phyloP scores from a whole-genome alignment of 2,888 invertebrate genomes.

The Ichneumoninae sp. region DNA sequence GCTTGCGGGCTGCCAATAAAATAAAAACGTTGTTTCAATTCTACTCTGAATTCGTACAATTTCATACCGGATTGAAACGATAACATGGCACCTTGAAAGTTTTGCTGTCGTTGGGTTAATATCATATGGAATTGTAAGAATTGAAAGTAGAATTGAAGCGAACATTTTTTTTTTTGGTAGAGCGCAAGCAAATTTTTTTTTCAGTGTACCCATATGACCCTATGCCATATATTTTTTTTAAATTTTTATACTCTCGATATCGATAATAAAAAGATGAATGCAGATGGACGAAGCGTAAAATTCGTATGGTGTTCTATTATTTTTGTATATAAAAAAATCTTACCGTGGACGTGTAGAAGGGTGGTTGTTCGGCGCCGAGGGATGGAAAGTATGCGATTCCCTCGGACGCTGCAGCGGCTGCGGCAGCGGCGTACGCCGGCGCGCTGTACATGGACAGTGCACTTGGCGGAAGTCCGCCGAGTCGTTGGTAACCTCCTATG shows the following conservation, averaged over 20 bases:
- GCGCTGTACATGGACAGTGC: slow-evolving; percentile 92
- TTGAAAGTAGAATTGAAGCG: no score
- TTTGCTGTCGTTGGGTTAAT: no score
- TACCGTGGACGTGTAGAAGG: slow-evolving; percentile 94
- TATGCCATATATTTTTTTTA: no score
- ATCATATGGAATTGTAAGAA: no score
- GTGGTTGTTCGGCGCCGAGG: slow-evolving; percentile 93
- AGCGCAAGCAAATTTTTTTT: no score
- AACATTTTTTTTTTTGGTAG: no score
- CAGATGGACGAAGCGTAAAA: background rate
- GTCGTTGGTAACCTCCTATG: slow-evolving; percentile 90
- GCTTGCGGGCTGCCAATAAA: no score
- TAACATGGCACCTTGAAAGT: no score
- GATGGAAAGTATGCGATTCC: slow-evolving; percentile 95
- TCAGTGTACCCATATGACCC: background rate
- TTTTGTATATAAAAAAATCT: slow-evolving; percentile 83
- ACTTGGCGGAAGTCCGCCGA: slow-evolving; percentile 89
- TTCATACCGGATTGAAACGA: no score
- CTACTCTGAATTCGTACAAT: no score
- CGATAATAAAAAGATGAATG: background rate
- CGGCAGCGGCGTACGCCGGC: slow-evolving; percentile 89
- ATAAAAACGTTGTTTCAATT: no score
- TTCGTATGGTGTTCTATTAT: background rate
- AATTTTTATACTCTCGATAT: background rate
- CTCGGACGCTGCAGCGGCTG: slow-evolving; percentile 85